These are phyloP conservation scores for Urocolius indicus DNA, from an alignment of 2,113 vertebrate genomes.

Conservation along the genomic window DNA sequence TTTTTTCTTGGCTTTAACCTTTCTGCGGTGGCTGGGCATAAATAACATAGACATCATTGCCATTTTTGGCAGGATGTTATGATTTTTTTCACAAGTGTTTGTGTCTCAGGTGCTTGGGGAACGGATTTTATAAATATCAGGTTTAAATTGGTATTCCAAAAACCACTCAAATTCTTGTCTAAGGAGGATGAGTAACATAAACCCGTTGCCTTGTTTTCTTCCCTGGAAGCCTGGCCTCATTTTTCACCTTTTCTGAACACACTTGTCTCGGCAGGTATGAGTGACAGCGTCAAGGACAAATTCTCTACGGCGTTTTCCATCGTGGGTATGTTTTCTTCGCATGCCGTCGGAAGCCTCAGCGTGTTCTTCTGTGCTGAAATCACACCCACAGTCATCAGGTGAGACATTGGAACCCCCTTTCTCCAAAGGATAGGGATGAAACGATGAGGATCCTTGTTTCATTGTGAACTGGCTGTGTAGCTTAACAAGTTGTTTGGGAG, in stretches of 20 bases:
- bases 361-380: constrained; percentile 98
- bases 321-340: constrained; percentile 98
- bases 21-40: not conserved
- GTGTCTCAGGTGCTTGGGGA: not conserved
- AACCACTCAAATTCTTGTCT: not conserved
- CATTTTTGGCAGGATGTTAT: not conserved
- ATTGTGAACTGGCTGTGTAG: not conserved
- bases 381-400: constrained; percentile 98
- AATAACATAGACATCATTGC: not conserved
- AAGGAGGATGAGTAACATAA: not conserved
- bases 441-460: not conserved
- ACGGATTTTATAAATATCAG: not conserved
- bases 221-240: not conserved
- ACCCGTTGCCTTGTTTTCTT: not conserved
- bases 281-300: constrained; percentile 91
- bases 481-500: not conserved
- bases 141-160: not conserved
- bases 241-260: not conserved
- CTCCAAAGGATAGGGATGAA: not conserved
- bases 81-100: not conserved
- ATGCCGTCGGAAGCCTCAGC: constrained; percentile 94
- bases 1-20: not conserved
- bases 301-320: constrained; percentile 95
- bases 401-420: not conserved
- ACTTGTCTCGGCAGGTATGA: constrained; percentile 81